Evolutionary conservation across 23 tunicate species (phyloP).

Genomic region (Trididemnum clinides): DNA sequence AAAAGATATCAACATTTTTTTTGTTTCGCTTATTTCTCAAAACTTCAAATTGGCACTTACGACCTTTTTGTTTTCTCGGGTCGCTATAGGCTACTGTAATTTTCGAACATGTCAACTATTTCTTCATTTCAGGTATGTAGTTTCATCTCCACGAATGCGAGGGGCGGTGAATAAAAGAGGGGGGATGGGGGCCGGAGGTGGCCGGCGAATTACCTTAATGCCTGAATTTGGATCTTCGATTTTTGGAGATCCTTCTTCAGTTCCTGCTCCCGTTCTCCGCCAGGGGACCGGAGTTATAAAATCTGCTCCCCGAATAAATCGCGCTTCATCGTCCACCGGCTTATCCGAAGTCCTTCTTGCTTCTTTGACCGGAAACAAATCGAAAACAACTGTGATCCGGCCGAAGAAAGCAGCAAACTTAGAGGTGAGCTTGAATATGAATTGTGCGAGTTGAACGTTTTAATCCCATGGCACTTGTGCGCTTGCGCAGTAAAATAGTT

Average conservation of each 20-base stretch:
- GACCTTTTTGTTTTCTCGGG: too few relatives aligned
- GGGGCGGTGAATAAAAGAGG: not conserved
- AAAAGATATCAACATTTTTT: too few relatives aligned
- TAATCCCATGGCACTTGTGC: too few relatives aligned
- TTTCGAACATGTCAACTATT: not conserved
- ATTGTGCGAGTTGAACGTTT: too few relatives aligned
- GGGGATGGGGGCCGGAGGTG: not conserved
- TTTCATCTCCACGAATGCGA: not conserved
- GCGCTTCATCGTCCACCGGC: not conserved
- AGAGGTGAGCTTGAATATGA: too few relatives aligned
- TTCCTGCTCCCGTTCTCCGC: not conserved
- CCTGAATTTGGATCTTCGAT: slow-evolving; percentile 6
- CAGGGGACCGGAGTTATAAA: not conserved
- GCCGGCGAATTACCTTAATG: slow-evolving; percentile 16
- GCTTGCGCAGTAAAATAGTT: too few relatives aligned
- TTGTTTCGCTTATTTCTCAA: too few relatives aligned
- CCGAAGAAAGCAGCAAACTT: not conserved
- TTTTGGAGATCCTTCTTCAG: not conserved
- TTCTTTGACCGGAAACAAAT: not conserved
- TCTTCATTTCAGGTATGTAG: not conserved
- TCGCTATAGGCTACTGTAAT: not conserved
- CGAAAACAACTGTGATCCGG: not conserved
- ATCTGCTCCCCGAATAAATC: not conserved
- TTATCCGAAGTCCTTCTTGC: not conserved
- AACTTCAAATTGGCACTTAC: too few relatives aligned